These are phyloP conservation scores for Bufo bufo DNA, from an alignment of 2,113 vertebrate species.

Conservation along the genomic window DNA sequence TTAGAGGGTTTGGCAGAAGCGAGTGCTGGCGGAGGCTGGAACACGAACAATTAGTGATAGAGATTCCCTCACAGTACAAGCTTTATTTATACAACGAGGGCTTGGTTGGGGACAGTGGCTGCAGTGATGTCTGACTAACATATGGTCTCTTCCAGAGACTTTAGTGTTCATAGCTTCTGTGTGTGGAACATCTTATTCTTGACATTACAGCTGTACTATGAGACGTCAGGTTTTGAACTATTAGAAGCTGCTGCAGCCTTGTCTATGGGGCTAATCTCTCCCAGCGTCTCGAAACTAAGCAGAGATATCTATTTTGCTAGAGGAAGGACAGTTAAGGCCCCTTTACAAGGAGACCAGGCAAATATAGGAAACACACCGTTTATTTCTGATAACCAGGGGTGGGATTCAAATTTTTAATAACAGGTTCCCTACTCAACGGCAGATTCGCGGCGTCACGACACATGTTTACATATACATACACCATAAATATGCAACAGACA, in stretches of 20 bases:
- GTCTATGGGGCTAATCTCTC: not conserved
- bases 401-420: too few species aligned
- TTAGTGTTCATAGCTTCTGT: not conserved
- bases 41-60: slow-evolving; percentile 10
- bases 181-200: not conserved
- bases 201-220: not conserved
- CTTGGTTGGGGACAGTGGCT: not conserved
- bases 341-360: too few species aligned
- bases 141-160: not conserved
- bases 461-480: too few species aligned
- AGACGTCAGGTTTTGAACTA: not conserved
- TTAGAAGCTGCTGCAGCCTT: not conserved
- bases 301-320: not conserved
- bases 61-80: slow-evolving; percentile 29
- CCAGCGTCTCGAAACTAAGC: not conserved
- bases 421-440: too few species aligned
- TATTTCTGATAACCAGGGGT: too few species aligned
- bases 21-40: slow-evolving; percentile 2
- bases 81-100: slow-evolving; percentile 4
- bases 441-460: too few species aligned
- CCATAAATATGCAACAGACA: too few species aligned
- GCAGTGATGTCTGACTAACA: not conserved
- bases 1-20: slow-evolving; percentile 50
- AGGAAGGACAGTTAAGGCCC: not conserved
- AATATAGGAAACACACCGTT: too few species aligned